Base-by-base conservation (phyloP, 2,113 vertebrate species). In the Campylomormyrus numenius region DNA sequence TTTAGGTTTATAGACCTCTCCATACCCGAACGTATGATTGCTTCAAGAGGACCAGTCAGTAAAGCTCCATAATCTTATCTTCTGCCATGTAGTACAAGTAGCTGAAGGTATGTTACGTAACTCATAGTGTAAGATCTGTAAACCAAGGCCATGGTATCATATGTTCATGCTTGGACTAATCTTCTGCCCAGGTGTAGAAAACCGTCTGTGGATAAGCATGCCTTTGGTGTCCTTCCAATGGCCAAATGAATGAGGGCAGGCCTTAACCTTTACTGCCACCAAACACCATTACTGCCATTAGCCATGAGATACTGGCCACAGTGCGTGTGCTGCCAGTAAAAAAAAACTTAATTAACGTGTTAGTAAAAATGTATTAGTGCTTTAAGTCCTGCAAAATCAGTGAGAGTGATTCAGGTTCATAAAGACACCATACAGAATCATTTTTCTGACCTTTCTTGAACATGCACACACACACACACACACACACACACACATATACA, bases 371-470 rank as follows among this genome's bases (percentile, higher is more conserved):
- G 13, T 74, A 13, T 35, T 74, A 15, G 9, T 74, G 70, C 70
- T 13, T 74, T 74, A 74, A 70, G 2, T 31, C 27, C 66, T 70
- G 66, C 3, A 70, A 31, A 31, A 70, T 27, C 66, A 62, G 24
- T 0, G 5, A 62, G 58, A 62, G 58, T 27, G 24, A 27, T 62
- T 62, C 21, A 19, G 24, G 13, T 83, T 89, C 56, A 58, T 85
- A 27, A 46, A n/a, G 35, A 5, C 45, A 3, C 24, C 77, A 58
- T 84, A n/a, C 84, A 31, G 89, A 66, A 35, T 45, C 27, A 46
- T 27, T 58, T 89, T 80, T 15, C 62, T 80, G 77, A 83, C 49
- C 70, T 42, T 89, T 89, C 31, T 70, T 85, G 52, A 58, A 56
- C 17, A 77, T 46, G 2, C 19, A 1, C 39, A 45, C 15, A 46